Evolutionary conservation across 2,797 vertebrate species (phyloP).

Genomic region (Acipenser transmontanus): DNA sequence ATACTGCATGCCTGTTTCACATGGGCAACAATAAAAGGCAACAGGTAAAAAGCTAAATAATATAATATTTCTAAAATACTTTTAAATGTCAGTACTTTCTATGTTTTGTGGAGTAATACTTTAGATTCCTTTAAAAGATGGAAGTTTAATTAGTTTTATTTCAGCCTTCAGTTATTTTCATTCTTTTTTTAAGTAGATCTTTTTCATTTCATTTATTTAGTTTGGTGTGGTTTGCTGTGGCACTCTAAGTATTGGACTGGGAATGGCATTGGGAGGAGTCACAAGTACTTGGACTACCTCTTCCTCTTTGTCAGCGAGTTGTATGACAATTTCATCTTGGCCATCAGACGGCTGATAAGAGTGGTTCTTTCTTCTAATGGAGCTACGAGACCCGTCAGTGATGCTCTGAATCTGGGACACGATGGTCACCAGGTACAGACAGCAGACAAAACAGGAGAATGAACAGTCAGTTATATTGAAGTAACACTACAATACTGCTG

Average conservation of each 20-base stretch:
- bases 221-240: neutral
- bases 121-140: too few species aligned
- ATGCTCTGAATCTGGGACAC: slow-evolving; percentile 84
- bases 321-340: slow-evolving; percentile 57
- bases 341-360: slow-evolving; percentile 40
- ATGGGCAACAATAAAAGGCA: too few species aligned
- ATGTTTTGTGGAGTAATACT: too few species aligned
- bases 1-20: too few species aligned
- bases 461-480: slow-evolving; percentile 38
- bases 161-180: too few species aligned
- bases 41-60: too few species aligned
- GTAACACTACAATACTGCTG: neutral
- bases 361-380: slow-evolving; percentile 78
- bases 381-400: slow-evolving; percentile 80
- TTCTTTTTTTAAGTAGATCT: too few species aligned
- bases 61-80: too few species aligned
- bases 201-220: too few species aligned
- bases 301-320: slow-evolving; percentile 62
- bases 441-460: slow-evolving; percentile 44
- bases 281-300: slow-evolving; percentile 62
- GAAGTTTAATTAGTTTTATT: too few species aligned
- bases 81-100: too few species aligned
- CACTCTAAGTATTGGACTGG: slow-evolving; percentile 27
- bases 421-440: slow-evolving; percentile 34
- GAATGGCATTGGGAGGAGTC: slow-evolving; percentile 19